Base-by-base conservation (phyloP, 2,113 vertebrate genomes). In the Alectura lathami region DNA sequence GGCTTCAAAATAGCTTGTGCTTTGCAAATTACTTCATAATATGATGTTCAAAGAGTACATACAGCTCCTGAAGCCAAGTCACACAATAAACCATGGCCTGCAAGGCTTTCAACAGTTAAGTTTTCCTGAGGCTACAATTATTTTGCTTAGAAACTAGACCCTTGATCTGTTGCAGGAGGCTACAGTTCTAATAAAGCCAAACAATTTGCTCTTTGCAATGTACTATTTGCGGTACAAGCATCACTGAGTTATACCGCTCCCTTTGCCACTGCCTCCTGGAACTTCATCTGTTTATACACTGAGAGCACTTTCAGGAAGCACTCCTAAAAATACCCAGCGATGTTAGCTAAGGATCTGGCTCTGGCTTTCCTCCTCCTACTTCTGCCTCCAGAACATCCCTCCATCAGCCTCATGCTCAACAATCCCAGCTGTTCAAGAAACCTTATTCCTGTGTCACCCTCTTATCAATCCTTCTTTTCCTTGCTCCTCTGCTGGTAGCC, bases 151-250 rank as follows among this genome's bases (percentile, higher is more conserved):
- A 89, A 95, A 90, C 79, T 32, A 88, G 87, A 88, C 56, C 72
- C 89, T 77, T 95, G 78, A 94, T 92, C 82, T 81, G 47, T 83
- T 94, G 83, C 91, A 95, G 91, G 60, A 95, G 85, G 64, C 88
- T 72, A 72, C 43, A 94, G 85, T 94, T 93, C 59, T 96, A 90
- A 57, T 94, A 78, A 93, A 95, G 88, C 93, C 80, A 95, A 94
- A 91, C 94, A 95, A 29, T 84, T 95, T 91, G 72, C 96, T 96
- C 91, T 95, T 94, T 91, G 85, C 93, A 75, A 36, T 26, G 51
- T 83, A 88, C 79, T 95, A 92, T 88, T 95, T 95, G 94, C 1
- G 22, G 94, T 75, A 88, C 47, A 83, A 93, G 86, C 59, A 92
- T 88, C 86, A 83, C 15, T 57, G 76, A 75, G 80, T 93, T 81